A percentile compares a stretch with the other conserved stretches of the same genome.
Evolutionary conservation across 2,888 invertebrate species (phyloP).

Genomic region (Thysanoteuthis rhombus): DNA sequence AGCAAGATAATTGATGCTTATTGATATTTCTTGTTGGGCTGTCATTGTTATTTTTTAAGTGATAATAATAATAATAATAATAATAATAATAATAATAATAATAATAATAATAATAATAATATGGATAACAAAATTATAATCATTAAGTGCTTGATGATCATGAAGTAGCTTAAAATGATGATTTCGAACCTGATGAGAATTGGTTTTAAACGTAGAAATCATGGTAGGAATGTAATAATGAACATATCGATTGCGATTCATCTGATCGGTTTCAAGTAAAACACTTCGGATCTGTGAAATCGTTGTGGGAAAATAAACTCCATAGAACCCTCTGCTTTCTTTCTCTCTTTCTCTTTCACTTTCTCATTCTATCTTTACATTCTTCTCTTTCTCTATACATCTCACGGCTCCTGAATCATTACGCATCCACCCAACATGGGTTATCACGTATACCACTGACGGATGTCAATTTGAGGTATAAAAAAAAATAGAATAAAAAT

Average conservation of each 20-base stretch:
- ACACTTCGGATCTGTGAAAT: neutral
- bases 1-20: neutral
- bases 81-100: neutral
- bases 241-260: neutral
- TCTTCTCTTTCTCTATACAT: neutral
- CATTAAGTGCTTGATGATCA: neutral
- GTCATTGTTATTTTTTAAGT: neutral
- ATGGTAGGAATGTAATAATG: neutral
- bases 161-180: neutral
- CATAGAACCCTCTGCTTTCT: neutral
- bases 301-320: neutral
- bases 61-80: neutral
- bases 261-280: neutral
- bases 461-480: neutral
- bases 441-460: neutral
- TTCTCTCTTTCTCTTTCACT: neutral
- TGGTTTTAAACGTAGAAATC: neutral
- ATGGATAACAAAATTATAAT: neutral
- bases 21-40: neutral
- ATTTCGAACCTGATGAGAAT: neutral
- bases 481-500: too few relatives aligned
- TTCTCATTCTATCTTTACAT: neutral
- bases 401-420: neutral
- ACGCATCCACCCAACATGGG: neutral
- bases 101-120: neutral